These are phyloP conservation scores for Wiebesia pumilae DNA, from an alignment of 1,140 invertebrate genomes.

Conservation along the genomic window DNA sequence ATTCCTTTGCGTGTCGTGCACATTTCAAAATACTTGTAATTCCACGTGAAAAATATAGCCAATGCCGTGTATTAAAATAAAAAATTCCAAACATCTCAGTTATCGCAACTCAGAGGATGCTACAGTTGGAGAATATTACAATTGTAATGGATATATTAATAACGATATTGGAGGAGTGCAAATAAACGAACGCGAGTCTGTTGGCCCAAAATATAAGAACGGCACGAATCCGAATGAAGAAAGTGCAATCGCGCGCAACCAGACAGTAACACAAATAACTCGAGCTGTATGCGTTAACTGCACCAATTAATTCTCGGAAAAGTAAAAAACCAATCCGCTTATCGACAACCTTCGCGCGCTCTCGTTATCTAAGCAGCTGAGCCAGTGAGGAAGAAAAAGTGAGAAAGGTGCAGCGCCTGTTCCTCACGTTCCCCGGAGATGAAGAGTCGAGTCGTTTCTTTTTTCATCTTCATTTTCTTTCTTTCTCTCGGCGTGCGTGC, in stretches of 20 bases:
- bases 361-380: slow-evolving; percentile 29
- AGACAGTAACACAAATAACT: not conserved
- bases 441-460: not conserved
- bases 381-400: too few species aligned
- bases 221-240: not conserved
- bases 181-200: not conserved
- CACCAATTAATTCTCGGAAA: not conserved
- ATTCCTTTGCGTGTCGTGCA: not conserved
- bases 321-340: not conserved
- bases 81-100: too few species aligned
- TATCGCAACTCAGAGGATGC: too few species aligned
- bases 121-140: too few species aligned
- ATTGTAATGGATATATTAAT: not conserved
- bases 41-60: too few species aligned
- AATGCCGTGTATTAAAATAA: too few species aligned
- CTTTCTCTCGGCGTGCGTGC: not conserved
- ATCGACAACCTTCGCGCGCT: not conserved
- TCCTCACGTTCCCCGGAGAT: slow-evolving; percentile 1
- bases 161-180: not conserved
- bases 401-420: not conserved
- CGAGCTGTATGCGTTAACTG: not conserved
- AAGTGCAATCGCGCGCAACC: not conserved
- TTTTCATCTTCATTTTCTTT: not conserved
- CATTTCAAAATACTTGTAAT: too few species aligned
- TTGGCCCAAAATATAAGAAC: not conserved